Conservation (phyloP, 2,888 invertebrate species). For the Eupithecia subfuscata region DNA sequence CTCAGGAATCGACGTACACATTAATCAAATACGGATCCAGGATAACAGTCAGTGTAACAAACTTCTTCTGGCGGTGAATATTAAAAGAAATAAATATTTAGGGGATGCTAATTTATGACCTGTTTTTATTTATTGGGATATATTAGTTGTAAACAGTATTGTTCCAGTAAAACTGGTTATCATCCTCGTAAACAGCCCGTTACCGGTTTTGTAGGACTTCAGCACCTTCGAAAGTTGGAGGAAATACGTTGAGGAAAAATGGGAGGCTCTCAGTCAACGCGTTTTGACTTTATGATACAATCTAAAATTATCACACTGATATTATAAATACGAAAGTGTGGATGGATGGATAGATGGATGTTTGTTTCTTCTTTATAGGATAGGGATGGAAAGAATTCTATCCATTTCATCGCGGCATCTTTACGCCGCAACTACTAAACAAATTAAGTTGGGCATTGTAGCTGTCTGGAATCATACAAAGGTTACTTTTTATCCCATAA, state of each 20-base stretch:
- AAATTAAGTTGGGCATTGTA: no score
- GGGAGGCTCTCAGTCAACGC: no score
- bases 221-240: neutral
- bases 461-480: no score
- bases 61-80: conserved; percentile 10
- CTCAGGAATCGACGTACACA: conserved; percentile 18
- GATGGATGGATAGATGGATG: no score
- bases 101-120: neutral
- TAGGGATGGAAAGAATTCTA: no score
- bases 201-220: neutral
- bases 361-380: no score
- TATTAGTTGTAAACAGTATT: neutral
- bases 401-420: no score
- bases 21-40: conserved; percentile 28
- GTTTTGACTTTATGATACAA: no score
- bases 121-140: neutral
- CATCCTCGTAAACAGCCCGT: neutral
- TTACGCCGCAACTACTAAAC: no score
- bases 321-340: no score
- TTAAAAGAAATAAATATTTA: conserved; percentile 16
- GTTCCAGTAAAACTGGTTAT: neutral
- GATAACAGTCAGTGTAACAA: conserved; percentile 1
- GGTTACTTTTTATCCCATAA: no score
- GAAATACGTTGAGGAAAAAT: neutral
- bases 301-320: no score